A percentile compares a stretch with the other conserved stretches of the same genome.
These are phyloP conservation scores for Macroglossus sobrinus DNA, from an alignment of 2,113 vertebrate genomes.

Conservation along the genomic window DNA sequence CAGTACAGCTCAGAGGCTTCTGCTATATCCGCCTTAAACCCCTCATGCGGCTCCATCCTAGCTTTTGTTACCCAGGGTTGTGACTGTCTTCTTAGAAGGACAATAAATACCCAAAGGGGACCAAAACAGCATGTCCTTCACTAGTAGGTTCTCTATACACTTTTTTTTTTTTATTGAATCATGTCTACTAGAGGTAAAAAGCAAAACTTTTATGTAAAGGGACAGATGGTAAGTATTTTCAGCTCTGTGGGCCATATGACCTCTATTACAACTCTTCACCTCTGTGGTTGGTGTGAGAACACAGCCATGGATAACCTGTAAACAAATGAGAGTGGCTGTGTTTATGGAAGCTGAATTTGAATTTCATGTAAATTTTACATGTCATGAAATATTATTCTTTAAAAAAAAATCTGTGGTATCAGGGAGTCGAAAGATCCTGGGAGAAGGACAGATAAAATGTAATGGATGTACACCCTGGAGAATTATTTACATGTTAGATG, in stretches of 20 bases:
- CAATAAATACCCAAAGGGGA: neutral
- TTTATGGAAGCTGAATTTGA: neutral
- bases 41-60: neutral
- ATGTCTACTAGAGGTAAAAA: neutral
- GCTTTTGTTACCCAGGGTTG: neutral
- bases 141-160: neutral
- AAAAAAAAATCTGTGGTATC: neutral
- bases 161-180: neutral
- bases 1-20: neutral
- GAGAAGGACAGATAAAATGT: neutral
- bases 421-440: neutral
- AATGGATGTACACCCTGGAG: neutral
- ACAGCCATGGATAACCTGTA: neutral
- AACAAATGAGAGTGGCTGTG: neutral
- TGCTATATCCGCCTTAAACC: neutral
- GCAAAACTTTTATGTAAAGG: neutral
- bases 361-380: neutral
- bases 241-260: neutral
- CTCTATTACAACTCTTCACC: neutral
- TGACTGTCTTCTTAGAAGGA: neutral
- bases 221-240: neutral
- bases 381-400: neutral
- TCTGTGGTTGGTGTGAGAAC: neutral
- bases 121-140: neutral
- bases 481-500: neutral